Evolutionary conservation across 2,797 vertebrate species (phyloP).

Genomic region (Protosalanx chinensis): DNA sequence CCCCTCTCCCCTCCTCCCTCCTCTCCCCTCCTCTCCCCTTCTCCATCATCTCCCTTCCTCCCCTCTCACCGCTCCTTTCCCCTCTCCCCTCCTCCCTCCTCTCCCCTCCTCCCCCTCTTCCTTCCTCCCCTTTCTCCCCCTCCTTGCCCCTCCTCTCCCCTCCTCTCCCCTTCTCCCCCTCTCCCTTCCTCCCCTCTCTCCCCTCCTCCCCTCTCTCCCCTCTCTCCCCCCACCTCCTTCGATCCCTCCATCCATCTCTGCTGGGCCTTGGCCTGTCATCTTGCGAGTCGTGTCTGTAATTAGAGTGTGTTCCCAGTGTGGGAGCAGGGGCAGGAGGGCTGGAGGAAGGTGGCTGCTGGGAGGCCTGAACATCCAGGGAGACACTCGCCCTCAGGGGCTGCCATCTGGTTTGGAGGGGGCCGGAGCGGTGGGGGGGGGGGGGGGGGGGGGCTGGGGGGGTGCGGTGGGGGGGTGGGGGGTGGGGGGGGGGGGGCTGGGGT

Average conservation of each 20-base stretch:
- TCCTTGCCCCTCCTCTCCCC: too few relatives aligned
- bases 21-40: slow-evolving; percentile 33
- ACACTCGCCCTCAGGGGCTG: slow-evolving; percentile 30
- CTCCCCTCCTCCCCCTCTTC: too few relatives aligned
- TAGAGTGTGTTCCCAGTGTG: slow-evolving; percentile 68
- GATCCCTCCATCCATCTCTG: slow-evolving; percentile 57
- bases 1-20: too few relatives aligned
- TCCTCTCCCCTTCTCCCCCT: slow-evolving; percentile 24
- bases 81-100: too few relatives aligned
- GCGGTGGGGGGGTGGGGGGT: too few relatives aligned
- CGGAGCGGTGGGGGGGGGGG: not conserved
- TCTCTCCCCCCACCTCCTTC: slow-evolving; percentile 38
- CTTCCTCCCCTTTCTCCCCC: too few relatives aligned
- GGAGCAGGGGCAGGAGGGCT: slow-evolving; percentile 60
- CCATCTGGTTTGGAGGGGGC: slow-evolving; percentile 48
- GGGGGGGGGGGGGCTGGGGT: too few relatives aligned
- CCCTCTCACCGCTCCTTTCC: too few relatives aligned
- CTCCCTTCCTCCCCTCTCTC: too few relatives aligned
- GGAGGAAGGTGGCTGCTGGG: slow-evolving; percentile 25
- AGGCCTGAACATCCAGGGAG: not conserved
- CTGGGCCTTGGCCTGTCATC: slow-evolving; percentile 70
- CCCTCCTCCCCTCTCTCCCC: too few relatives aligned
- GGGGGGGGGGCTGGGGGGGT: too few relatives aligned
- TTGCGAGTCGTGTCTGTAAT: slow-evolving; percentile 72
- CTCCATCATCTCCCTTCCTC: too few relatives aligned